Base-by-base conservation (phyloP, 2,888 invertebrate genomes). In the Caenorhabditis sp. region DNA sequence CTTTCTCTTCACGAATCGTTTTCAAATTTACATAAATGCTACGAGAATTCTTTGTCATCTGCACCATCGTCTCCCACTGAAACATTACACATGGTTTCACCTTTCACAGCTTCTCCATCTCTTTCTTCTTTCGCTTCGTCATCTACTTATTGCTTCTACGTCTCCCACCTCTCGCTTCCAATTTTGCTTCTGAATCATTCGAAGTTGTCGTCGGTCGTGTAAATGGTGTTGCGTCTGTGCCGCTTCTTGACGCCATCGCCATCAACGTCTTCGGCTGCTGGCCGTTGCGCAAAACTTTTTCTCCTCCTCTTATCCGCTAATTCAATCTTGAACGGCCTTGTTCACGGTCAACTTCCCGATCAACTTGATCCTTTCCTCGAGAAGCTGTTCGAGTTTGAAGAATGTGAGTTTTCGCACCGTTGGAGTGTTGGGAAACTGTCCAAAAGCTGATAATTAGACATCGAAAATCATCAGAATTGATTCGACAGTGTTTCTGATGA, bases 311-410 rank as follows among this genome's bases (percentile, higher is more conserved):
- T 80, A 61, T 73, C 73, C 61, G 74, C 74, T 74, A 74, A 73
- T 58, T 51, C 80, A 38, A 74, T 82, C 64, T 66, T 49, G 26
- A 82, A 80, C 38, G 68, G 68, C n/a, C 54, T 51, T 38, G 89
- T 76, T 26, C 16, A 51, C 63, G 70, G 77, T 77, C 77, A 88
- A 44, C 83, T 91, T 49, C 91, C 91, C 28, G 81, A 87, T 28
- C 86, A 91, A 28, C 87, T 91, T 54, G 91, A 91, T 74, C 82
- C 88, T 8, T 91, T 91, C 74, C 86, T 91, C 47, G 91, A 90
- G 74, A 87, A 88, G 35, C 84, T 91, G 24, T 91, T 91, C 85
- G 91, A 90, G 72, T 88, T 86, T 31, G 86, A 86, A 47, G 90
- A 91, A 84, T 91, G 91, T 91, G 64, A 88, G 89, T 88, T n/a